Base-by-base conservation (phyloP, 2,113 vertebrate genomes). In the Cinclus mexicanus region DNA sequence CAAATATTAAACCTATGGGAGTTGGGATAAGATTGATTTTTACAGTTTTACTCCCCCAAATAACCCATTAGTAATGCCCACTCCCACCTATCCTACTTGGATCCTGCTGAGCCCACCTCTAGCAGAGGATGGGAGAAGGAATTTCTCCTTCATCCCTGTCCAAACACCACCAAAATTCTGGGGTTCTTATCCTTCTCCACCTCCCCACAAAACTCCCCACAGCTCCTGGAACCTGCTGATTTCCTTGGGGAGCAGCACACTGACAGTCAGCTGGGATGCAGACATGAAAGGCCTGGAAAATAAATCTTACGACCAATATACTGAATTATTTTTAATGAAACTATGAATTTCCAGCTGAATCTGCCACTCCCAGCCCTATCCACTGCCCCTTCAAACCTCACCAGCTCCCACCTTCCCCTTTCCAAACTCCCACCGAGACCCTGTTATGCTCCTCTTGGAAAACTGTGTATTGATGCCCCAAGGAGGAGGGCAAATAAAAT, bases 401-500 rank as follows among this genome's bases (percentile, higher is more conserved):
- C n/a, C 59, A 69, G 79, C 31, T 90, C 70, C 76, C 67, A 68
- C 33, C 57, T 76, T 9, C 50, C 33, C 63, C 46, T 41, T 88
- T n/a, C 33, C 88, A 63, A 88, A 42, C 55, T 92, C n/a, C 47
- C 24, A 47, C 39, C 46, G 76, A 95, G 68, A 47, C 12, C 11
- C 22, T 37, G 33, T 13, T 35, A 5, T n/a, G 33, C 2, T 90
- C 12, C 28, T 56, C 53, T 60, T 90, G 33, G 55, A 78, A 60
- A 78, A 82, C 1, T 60, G 44, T 49, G 44, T 87, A 52, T 82
- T 37, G 83, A 80, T 94, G 76, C 52, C 68, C 46, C 63, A 61
- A 81, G 75, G 79, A 96, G 70, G 13, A 88, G 55, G 90, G 50
- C 39, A 97, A 94, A 95, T 84, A 81, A 77, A 92, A 94, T 95